Conservation (phyloP, 2,113 vertebrate species). For the Labeo rohita region DNA sequence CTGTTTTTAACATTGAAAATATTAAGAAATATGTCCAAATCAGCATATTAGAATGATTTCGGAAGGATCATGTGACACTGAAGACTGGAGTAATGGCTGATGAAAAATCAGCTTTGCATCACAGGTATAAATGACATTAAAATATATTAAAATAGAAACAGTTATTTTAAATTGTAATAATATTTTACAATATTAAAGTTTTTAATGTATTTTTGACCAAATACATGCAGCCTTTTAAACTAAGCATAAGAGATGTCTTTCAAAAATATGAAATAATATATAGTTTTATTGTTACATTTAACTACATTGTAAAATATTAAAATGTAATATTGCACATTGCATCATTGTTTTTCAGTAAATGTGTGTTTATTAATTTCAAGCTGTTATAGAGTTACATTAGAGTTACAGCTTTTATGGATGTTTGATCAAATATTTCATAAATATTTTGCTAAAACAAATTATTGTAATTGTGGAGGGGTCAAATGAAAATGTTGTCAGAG, state of each 20-base stretch:
- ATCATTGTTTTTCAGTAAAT: neutral
- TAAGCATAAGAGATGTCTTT: no score
- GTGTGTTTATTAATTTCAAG: neutral
- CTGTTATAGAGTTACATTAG: neutral
- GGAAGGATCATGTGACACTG: neutral
- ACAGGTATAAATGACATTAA: neutral
- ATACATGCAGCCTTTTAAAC: no score
- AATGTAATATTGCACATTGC: neutral
- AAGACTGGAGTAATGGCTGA: neutral
- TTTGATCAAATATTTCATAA: no score
- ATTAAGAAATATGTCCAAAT: neutral
- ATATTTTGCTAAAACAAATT: no score
- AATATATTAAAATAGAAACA: neutral
- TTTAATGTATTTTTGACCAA: no score
- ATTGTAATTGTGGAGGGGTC: neutral
- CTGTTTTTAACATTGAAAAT: neutral
- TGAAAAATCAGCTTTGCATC: neutral
- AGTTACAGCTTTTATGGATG: neutral
- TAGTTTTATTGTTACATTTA: no score
- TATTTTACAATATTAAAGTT: neutral
- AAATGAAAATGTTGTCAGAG: neutral
- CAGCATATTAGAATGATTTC: neutral
- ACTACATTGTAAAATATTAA: no score
- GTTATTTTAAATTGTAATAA: neutral
- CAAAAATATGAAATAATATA: no score